A percentile compares a stretch with the other conserved stretches of the same genome.
Evolutionary conservation across 2,113 vertebrate genomes (phyloP).

Genomic region (Nycticorax nycticorax): DNA sequence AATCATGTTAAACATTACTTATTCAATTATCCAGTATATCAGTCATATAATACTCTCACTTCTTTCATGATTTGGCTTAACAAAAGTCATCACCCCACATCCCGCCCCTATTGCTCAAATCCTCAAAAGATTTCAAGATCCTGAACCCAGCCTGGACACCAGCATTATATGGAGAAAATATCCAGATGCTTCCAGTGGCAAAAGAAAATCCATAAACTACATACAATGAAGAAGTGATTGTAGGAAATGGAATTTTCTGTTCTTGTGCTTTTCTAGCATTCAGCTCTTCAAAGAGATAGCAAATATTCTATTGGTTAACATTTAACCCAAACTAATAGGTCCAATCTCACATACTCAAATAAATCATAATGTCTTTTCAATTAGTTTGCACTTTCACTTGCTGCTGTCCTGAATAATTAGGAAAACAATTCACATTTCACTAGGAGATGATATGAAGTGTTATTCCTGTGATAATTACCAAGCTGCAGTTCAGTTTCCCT

Average conservation of each 20-base stretch:
- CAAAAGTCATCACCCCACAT: neutral
- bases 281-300: neutral
- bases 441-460: slow-evolving; percentile 76
- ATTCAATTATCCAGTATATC: neutral
- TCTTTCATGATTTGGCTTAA: neutral
- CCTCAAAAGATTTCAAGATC: neutral
- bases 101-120: neutral
- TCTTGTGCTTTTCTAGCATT: neutral
- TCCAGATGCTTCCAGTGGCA: neutral
- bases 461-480: slow-evolving; percentile 82
- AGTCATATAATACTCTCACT: neutral
- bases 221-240: neutral
- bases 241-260: neutral
- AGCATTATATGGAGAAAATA: neutral
- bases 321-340: slow-evolving; percentile 69
- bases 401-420: slow-evolving; percentile 82
- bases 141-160: neutral
- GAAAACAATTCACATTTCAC: slow-evolving; percentile 79
- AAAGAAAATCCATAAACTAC: neutral
- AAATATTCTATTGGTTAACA: slow-evolving; percentile 28
- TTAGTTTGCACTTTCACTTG: slow-evolving; percentile 76
- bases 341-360: slow-evolving; percentile 57
- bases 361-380: slow-evolving; percentile 78
- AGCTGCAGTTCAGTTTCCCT: slow-evolving; percentile 82
- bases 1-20: neutral